Evolutionary conservation across 2,797 vertebrate species (phyloP).

Genomic region (Moxostoma hubbsi): DNA sequence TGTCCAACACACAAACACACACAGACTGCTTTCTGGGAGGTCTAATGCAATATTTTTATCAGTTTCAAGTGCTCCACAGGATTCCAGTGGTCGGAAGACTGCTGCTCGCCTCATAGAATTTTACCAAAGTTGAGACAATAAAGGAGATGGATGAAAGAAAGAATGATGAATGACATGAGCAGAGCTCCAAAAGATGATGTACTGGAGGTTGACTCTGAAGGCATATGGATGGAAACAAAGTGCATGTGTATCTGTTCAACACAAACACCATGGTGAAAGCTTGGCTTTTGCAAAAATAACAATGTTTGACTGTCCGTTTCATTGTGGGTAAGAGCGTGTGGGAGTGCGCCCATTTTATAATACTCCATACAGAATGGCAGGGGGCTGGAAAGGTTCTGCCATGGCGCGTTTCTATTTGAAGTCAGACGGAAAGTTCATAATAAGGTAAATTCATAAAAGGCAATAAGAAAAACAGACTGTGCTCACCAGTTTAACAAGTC

Average conservation of each 20-base stretch:
- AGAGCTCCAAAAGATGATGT: constrained; percentile 13
- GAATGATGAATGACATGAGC: constrained; percentile 19
- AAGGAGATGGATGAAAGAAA: constrained; percentile 30
- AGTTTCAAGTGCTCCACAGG: constrained; percentile 19
- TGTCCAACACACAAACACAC: constrained; percentile 31
- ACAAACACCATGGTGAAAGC: neutral
- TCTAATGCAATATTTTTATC: constrained; percentile 41
- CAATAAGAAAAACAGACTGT: constrained; percentile 53
- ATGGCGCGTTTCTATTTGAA: constrained; percentile 11
- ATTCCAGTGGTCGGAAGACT: constrained; percentile 29
- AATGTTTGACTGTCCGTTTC: neutral
- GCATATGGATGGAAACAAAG: constrained; percentile 10
- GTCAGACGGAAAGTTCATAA: constrained; percentile 56
- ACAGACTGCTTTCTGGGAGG: constrained; percentile 8
- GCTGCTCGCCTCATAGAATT: constrained; percentile 25
- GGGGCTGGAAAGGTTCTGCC: neutral
- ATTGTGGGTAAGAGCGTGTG: neutral
- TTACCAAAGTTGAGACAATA: constrained; percentile 25
- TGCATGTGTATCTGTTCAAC: neutral
- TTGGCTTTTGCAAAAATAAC: neutral
- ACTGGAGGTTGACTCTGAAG: neutral
- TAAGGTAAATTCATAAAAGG: constrained; percentile 52
- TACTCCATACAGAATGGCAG: constrained; percentile 13
- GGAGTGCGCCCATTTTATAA: constrained; percentile 5
- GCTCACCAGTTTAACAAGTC: constrained; percentile 44